phyloP scores from a whole-genome alignment of 2,797 vertebrate species.

The Myotis findleyi region DNA sequence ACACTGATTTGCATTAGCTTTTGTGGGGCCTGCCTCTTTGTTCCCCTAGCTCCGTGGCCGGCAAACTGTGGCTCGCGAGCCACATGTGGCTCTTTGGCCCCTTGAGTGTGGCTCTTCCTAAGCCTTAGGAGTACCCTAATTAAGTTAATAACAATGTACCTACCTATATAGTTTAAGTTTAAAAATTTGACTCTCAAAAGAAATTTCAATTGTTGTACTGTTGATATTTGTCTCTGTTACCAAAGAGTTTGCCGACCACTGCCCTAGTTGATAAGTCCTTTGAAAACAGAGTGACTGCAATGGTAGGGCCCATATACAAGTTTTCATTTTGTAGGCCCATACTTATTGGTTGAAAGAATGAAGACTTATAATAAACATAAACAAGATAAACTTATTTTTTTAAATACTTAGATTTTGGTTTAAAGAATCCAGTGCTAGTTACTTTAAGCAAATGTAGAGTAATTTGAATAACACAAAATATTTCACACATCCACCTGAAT shows the following conservation, averaged over 20 bases:
- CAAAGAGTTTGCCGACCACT: too few species aligned
- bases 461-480: slow-evolving; percentile 2
- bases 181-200: too few species aligned
- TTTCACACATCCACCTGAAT: not conserved
- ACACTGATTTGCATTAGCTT: not conserved
- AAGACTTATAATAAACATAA: not conserved
- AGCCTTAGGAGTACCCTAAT: too few species aligned
- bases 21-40: not conserved
- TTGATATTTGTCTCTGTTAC: too few species aligned
- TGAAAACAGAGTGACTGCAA: not conserved
- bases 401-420: not conserved
- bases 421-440: not conserved
- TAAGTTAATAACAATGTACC: too few species aligned
- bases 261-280: not conserved
- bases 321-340: slow-evolving; percentile 11
- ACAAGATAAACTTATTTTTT: slow-evolving; percentile 8
- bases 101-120: too few species aligned
- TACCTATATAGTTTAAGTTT: too few species aligned
- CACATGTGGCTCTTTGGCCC: too few species aligned
- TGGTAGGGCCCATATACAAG: not conserved
- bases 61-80: too few species aligned
- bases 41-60: not conserved
- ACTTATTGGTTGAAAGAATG: not conserved
- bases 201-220: too few species aligned
- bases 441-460: slow-evolving; percentile 30